A percentile compares a stretch with the other conserved stretches of the same genome.
Conservation (phyloP, 2,113 vertebrate genomes). For the Zingel zingel region DNA sequence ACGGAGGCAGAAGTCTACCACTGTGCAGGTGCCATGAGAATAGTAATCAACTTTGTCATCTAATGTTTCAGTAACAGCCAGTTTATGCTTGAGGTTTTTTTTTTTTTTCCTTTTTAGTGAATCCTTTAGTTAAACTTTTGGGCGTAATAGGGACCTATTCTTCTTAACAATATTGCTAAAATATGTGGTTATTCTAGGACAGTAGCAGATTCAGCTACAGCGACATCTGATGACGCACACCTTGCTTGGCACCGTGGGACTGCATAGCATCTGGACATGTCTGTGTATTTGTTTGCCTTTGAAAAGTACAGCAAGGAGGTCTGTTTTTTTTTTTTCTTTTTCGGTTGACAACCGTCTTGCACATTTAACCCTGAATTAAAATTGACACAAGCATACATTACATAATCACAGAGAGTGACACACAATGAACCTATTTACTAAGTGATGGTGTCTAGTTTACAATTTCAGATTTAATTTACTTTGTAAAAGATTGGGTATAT, state of each 20-base stretch:
- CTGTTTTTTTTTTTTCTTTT: conserved; percentile 1
- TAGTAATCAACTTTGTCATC: neutral
- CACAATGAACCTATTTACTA: neutral
- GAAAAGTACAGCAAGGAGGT: conserved; percentile 19
- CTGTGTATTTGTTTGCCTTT: conserved; percentile 42
- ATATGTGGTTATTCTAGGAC: conserved; percentile 21
- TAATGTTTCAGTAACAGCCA: neutral
- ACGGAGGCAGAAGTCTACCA: neutral
- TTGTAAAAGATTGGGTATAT: no score
- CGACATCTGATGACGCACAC: conserved; percentile 50
- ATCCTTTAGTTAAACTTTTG: neutral
- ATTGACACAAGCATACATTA: conserved; percentile 7
- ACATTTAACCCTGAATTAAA: conserved; percentile 7
- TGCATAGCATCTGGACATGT: conserved; percentile 41
- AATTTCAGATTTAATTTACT: no score
- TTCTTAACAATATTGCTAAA: neutral
- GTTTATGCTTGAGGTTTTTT: neutral
- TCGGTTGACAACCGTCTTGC: neutral
- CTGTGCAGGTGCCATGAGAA: neutral
- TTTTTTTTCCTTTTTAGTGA: neutral
- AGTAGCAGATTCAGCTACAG: conserved; percentile 4
- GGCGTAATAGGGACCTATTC: neutral
- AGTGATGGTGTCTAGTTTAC: neutral
- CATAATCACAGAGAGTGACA: neutral
- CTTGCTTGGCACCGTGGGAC: conserved; percentile 41